A percentile compares a stretch with the other conserved stretches of the same genome.
Evolutionary conservation across 2,888 invertebrate genomes (phyloP).

Genomic region (Heterodera filipjevi): DNA sequence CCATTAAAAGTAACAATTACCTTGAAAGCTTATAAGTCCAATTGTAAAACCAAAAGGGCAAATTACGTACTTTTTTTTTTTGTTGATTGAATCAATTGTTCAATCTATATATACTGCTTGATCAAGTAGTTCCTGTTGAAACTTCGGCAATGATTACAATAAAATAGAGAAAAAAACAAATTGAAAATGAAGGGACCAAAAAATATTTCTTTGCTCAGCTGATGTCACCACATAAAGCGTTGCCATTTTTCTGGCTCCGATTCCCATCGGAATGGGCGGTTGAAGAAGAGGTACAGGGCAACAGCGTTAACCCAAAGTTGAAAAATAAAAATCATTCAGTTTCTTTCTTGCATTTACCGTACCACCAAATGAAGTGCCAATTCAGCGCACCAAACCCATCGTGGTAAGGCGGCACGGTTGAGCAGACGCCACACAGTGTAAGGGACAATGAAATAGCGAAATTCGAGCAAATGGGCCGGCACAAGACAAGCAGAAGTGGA

Average conservation of each 20-base stretch:
- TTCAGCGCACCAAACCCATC: not conserved
- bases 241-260: slow-evolving; percentile 56
- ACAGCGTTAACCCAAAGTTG: slow-evolving; percentile 49
- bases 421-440: slow-evolving; percentile 81
- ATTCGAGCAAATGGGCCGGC: slow-evolving; percentile 85
- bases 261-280: slow-evolving; percentile 59
- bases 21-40: too few species aligned
- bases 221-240: slow-evolving; percentile 64
- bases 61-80: too few species aligned
- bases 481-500: slow-evolving; percentile 74
- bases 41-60: too few species aligned
- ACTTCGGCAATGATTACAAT: too few species aligned
- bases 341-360: not conserved
- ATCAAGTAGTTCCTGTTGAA: too few species aligned
- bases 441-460: slow-evolving; percentile 92
- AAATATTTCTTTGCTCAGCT: too few species aligned
- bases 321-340: not conserved
- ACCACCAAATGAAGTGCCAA: not conserved
- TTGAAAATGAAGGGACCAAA: too few species aligned
- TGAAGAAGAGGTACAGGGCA: slow-evolving; percentile 57
- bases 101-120: too few species aligned
- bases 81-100: too few species aligned
- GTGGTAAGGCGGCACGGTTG: not conserved
- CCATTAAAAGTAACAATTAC: too few species aligned
- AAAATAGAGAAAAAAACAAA: too few species aligned